Evolutionary conservation across 35 echinoderm and acorn worm species (phyloP).

Genomic region (Heliocidaris erythrogramma): DNA sequence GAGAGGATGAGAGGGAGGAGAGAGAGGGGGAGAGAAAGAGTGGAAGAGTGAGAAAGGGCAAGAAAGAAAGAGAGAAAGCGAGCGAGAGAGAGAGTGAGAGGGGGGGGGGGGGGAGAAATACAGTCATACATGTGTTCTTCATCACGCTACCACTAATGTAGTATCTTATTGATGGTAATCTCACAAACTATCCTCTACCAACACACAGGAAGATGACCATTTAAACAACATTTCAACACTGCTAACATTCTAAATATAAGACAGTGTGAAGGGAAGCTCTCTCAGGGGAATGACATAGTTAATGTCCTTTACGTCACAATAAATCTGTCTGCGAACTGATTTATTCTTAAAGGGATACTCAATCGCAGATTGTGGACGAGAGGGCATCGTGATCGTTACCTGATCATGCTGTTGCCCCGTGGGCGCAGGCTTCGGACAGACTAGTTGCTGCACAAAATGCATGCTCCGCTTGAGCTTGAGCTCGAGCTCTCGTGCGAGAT

Average conservation of each 20-base stretch:
- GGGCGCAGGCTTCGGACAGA: too few relatives aligned
- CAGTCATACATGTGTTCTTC: background rate
- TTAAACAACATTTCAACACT: constrained; percentile 12
- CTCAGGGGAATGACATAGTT: background rate
- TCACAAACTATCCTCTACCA: background rate
- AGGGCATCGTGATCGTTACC: too few relatives aligned
- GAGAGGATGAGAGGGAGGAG: background rate
- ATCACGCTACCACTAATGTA: background rate
- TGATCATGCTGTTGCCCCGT: too few relatives aligned
- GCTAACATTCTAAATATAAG: background rate
- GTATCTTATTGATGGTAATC: background rate
- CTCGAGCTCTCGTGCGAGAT: too few relatives aligned
- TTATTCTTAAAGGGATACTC: too few relatives aligned
- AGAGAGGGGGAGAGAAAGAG: background rate
- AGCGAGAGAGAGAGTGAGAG: too few relatives aligned
- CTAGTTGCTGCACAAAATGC: too few relatives aligned
- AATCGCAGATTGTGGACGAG: too few relatives aligned
- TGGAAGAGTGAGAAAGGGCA: too few relatives aligned
- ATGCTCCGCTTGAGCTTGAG: too few relatives aligned
- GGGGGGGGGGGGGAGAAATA: background rate
- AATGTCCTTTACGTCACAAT: background rate
- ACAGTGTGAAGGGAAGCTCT: background rate
- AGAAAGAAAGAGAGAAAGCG: too few relatives aligned
- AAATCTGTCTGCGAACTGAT: background rate
- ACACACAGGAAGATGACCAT: background rate